Evolutionary conservation across 2,113 vertebrate genomes (phyloP), one percentile per base, ranked within the genome.

Genomic region (Oostethus manadensis): DNA sequence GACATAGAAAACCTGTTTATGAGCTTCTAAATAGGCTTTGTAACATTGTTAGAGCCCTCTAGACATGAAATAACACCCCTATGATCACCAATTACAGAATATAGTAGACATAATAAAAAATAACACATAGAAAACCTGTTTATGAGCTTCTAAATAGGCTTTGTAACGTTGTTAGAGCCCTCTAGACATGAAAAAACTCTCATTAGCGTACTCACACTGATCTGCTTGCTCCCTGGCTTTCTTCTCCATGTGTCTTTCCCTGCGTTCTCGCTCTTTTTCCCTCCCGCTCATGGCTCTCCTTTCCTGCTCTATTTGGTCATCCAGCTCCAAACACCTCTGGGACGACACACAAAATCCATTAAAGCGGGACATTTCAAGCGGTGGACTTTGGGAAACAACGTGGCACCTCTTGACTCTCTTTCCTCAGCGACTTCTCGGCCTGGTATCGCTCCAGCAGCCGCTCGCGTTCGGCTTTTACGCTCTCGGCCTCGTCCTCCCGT

Each of bases 271-370:
- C 78, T 89, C 87, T 44, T 83, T 87, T 13, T 90, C 89, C 64
- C 89, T 85, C 35, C 60, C 84, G 63, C 71, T 84, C 74, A 88
- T 79, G 20, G 78, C 71, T 74, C 87, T 82, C 64, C 89, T 80
- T 65, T 91, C 90, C 42, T 89, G 89, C 60, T 91, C 90, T 48
- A 80, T 86, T 69, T 90, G 88, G 71, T 91, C 90, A 44, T 91
- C 90, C 46, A 91, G 67, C 73, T 91, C 90, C 60, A 90, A 64
- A 73, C 88, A 91, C 29, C 73, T 58, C 88, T 90, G 14, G 16
- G 48, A 18, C 48, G 2, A 56, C 26, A 55, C 43, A 67, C 11
- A 23, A 21, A n/a, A n/a, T n/a, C 33, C 21, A 42, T 4, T 20
- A 9, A 33, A 56, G 35, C 55, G 48, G 20, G 74, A 13, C 23